Base-by-base conservation (phyloP, 2,888 invertebrate species). In the Chironomus tentans region DNA sequence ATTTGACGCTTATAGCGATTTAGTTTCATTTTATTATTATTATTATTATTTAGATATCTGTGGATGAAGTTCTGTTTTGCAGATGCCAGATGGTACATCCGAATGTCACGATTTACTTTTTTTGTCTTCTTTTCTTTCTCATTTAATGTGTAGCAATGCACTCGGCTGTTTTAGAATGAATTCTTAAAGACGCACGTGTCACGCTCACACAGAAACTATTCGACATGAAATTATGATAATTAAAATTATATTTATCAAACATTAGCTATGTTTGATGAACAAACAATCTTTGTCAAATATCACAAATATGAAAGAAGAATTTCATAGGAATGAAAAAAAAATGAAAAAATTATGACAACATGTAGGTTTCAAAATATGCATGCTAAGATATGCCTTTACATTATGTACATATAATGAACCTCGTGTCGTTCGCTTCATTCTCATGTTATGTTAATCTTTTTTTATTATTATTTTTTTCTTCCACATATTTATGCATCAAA, bases 241-340 rank as follows among this genome's bases (percentile, higher is more conserved):
- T 68, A 38, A 38, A 68, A 68, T 38, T 15, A 24, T 68, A 68
- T 68, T 68, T 68, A 68, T 38, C 4, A 68, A 68, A 68, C 68
- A 68, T 46, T 46, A 38, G 28, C n/a, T 68, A 28, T 68, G 15
- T 68, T 22, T 12, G 18, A 56, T 56, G 56, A 56, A 56, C 56
- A 56, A 56, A 56, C 56, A 56, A 38, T 38, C 38, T 38, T 38
- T 38, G 38, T 38, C 38, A 38, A 38, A 38, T 21, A 65, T n/a
- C 61, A 61, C 15, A 38, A 68, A 68, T 15, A 38, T 10, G 38
- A 28, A 28, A 28, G 28, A 28, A 28, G 38, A 38, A 38, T 10
- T 38, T 38, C 38, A 38, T 38, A 38, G 38, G 38, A 38, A 38
- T 38, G 38, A 10, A 38, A 2, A 38, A 12, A 18, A n/a, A 56